phyloP scores from a whole-genome alignment of 2,113 vertebrate species.

The Callipepla californica region DNA sequence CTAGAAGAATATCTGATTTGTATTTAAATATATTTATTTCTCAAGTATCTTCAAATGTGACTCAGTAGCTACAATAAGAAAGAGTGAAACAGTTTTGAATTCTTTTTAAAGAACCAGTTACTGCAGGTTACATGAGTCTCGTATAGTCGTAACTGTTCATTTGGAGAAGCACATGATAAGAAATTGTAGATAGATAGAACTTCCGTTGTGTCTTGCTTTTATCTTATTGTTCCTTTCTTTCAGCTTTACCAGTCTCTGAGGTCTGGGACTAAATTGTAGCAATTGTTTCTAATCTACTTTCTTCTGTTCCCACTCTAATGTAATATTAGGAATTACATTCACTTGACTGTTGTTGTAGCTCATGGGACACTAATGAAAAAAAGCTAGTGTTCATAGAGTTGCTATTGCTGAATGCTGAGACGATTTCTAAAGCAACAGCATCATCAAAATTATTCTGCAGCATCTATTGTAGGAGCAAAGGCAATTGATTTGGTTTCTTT shows the following conservation, averaged over 20 bases:
- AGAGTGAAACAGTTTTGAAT: neutral
- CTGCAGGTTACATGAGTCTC: rapidly evolving
- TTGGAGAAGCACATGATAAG: neutral
- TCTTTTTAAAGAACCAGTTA: neutral
- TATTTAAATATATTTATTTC: neutral
- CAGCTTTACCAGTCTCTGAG: neutral
- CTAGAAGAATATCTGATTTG: neutral
- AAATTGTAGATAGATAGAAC: neutral
- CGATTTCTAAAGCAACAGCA: neutral
- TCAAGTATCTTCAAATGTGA: neutral
- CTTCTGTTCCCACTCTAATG: neutral
- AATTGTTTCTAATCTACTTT: neutral
- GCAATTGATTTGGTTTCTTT: neutral
- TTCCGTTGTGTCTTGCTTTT: neutral
- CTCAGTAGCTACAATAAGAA: neutral
- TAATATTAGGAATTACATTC: neutral
- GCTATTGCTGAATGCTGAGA: neutral
- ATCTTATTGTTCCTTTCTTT: neutral
- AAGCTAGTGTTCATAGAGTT: neutral
- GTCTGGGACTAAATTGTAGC: neutral
- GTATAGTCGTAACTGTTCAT: neutral
- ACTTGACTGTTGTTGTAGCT: neutral
- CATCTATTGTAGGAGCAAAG: neutral
- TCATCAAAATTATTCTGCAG: neutral
- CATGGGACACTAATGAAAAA: neutral